Evolutionary conservation across 2,888 invertebrate species (phyloP), one percentile per base, ranked within the genome.

Genomic region (Diaphora mendica): DNA sequence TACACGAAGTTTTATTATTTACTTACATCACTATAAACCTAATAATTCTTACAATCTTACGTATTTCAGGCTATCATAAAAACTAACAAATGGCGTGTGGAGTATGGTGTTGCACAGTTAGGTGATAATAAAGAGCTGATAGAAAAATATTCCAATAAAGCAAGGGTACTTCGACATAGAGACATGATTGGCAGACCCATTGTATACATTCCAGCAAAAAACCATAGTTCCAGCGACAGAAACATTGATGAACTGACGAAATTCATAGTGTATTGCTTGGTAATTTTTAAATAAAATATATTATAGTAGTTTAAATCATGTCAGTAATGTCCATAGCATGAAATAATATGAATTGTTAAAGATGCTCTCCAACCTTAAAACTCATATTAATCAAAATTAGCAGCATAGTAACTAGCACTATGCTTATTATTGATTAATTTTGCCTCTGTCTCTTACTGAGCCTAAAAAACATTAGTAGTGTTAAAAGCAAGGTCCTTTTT

Each of bases 81-180:
- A 95, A 97, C 97, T 68, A 97, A 98, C 88, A 97, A 97, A 92
- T 98, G 98, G 98, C 96, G 97, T 78, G 95, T 95, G 70, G 97
- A 97, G 81, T 98, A 97, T 92, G 97, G 97, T 69, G 97, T 98
- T 4, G 91, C 95, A 35, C 93, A 95, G 17, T 90, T 98, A 55
- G 95, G 92, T 42, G 93, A 96, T 74, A 96, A 97, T 62, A 93
- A 94, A 78, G 94, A 95, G 71, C 86, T 95, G n/a, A 91, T 95
- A 85, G 96, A 96, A 80, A 96, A 96, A 76, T 96, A 97, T 89
- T 90, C 96, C 76, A 91, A 96, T 76, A 97, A 97, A 90, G 97
- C 97, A 0, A 95, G 97, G 81, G 97, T 98, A 3, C 90, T 98
- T 68, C 94, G 96, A 77, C 97, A 98, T 87, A 95, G 97, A 77